Percentiles rank a stretch among this genome's conserved stretches.
Evolutionary conservation across 1,140 invertebrate genomes (phyloP).

Genomic region (Nymphalis io): DNA sequence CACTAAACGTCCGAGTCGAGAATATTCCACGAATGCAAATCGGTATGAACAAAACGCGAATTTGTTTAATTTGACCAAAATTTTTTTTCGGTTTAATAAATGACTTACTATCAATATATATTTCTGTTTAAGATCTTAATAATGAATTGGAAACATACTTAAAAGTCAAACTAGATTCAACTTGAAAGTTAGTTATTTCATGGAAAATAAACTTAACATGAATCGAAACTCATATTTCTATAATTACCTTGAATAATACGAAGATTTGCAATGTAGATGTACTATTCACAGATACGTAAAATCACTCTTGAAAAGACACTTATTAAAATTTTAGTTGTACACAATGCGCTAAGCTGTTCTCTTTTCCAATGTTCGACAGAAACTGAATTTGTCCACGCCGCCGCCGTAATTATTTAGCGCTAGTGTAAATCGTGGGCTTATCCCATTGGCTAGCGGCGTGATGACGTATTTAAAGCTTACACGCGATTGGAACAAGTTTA

Average conservation of each 20-base stretch:
- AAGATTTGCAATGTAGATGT: conserved; percentile 26
- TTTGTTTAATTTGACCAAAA: not conserved
- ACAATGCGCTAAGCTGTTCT: conserved; percentile 32
- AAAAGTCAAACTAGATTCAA: too few relatives aligned
- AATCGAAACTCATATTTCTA: not conserved
- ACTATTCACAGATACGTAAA: conserved; percentile 42
- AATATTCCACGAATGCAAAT: conserved; percentile 54
- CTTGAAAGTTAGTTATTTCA: conserved; percentile 7
- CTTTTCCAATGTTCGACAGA: conserved; percentile 62
- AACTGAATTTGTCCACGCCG: conserved; percentile 72
- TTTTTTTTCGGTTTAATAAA: not conserved
- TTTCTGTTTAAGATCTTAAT: too few relatives aligned
- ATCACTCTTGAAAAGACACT: conserved; percentile 43
- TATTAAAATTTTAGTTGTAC: conserved; percentile 43
- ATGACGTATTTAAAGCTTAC: conserved; percentile 54
- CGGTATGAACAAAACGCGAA: not conserved
- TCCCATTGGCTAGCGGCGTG: conserved; percentile 55
- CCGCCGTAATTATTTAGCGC: conserved; percentile 76
- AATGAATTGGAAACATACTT: too few relatives aligned
- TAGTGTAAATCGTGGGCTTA: conserved; percentile 72
- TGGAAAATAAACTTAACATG: not conserved
- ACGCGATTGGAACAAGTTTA: conserved; percentile 61
- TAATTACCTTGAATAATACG: conserved; percentile 26
- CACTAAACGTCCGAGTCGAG: conserved; percentile 50
- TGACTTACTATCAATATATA: too few relatives aligned